Evolutionary conservation across 2,888 invertebrate genomes (phyloP).

Genomic region (Dicyrtomina minuta): DNA sequence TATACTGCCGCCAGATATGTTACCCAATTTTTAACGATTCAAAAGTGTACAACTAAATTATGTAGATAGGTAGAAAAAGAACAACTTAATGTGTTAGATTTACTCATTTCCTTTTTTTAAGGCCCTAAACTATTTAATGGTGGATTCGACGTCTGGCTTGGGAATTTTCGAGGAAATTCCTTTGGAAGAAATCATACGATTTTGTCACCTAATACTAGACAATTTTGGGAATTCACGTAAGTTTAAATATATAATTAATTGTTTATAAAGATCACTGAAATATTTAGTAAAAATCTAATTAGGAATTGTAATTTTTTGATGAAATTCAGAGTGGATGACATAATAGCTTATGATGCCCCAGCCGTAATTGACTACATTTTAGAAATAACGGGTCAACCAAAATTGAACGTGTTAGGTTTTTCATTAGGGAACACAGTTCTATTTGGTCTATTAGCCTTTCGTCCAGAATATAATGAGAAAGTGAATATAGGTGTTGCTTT

Average conservation of each 20-base stretch:
- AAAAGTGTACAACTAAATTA: too few species aligned
- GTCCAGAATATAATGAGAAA: neutral
- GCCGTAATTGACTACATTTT: neutral
- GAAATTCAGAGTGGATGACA: neutral
- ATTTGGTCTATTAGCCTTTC: neutral
- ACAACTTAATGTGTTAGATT: too few species aligned
- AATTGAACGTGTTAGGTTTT: conserved; percentile 1
- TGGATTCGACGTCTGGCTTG: conserved; percentile 10
- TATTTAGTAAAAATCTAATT: too few species aligned
- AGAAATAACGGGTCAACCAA: neutral
- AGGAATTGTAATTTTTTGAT: too few species aligned
- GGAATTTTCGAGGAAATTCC: conserved; percentile 14
- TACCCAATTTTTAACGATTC: too few species aligned
- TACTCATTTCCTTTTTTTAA: neutral
- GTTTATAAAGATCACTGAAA: too few species aligned
- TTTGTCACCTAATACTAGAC: neutral
- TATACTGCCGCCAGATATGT: too few species aligned
- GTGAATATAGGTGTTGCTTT: neutral
- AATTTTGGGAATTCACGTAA: conserved; percentile 16
- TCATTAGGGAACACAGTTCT: neutral
- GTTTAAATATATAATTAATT: too few species aligned
- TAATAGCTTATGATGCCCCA: neutral
- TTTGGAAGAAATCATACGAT: conserved; percentile 4
- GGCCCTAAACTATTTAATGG: neutral
- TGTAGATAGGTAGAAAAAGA: too few species aligned